Conservation (phyloP, 2,113 vertebrate genomes). For the Phoxinus phoxinus region DNA sequence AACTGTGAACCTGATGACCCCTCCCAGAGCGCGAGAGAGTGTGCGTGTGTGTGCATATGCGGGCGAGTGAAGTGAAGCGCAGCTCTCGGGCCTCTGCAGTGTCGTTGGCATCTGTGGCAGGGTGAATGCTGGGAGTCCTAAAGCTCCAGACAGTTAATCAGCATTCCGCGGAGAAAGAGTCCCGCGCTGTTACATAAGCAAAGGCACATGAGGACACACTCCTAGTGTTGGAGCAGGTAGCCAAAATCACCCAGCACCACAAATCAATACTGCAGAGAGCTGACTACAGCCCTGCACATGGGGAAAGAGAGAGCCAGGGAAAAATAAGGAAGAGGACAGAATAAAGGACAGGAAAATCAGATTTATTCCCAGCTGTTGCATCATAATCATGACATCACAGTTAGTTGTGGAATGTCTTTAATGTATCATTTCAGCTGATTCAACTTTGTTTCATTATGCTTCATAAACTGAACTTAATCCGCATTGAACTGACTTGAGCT, state of each 20-base stretch:
- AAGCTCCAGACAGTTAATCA: slow-evolving; percentile 76
- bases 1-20: slow-evolving; percentile 48
- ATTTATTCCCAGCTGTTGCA: neutral
- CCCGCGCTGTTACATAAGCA: slow-evolving; percentile 76
- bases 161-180: slow-evolving; percentile 73
- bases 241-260: slow-evolving; percentile 68
- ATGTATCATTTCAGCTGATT: neutral
- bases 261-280: slow-evolving; percentile 77
- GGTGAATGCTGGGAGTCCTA: slow-evolving; percentile 47
- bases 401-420: neutral
- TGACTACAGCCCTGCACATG: slow-evolving; percentile 46
- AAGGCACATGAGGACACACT: slow-evolving; percentile 79
- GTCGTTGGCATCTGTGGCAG: slow-evolving; percentile 55
- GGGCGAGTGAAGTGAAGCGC: slow-evolving; percentile 34
- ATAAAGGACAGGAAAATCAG: neutral
- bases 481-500: too few relatives aligned
- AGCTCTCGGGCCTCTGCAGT: slow-evolving; percentile 60
- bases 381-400: neutral
- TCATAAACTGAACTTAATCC: too few relatives aligned
- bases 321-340: neutral
- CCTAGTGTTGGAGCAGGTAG: slow-evolving; percentile 56
- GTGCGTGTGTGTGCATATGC: slow-evolving; percentile 14
- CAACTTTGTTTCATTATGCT: too few relatives aligned
- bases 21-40: neutral
- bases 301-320: slow-evolving; percentile 53